Conservation (phyloP, 2,888 invertebrate genomes). For the Hyposoter dolosus region DNA sequence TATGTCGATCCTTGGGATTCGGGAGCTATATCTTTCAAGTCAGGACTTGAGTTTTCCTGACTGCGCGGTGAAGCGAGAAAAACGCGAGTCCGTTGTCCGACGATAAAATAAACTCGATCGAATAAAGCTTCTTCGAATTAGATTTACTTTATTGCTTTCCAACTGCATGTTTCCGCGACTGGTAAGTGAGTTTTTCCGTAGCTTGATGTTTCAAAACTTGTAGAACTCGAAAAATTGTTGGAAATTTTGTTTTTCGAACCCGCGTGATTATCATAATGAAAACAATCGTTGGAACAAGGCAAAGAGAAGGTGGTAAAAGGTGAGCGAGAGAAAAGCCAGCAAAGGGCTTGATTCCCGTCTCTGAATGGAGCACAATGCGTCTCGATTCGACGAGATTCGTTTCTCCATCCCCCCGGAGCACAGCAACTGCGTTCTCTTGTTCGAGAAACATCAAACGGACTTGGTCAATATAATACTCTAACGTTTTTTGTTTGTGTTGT, state of each 20-base stretch:
- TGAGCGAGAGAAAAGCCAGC: background rate
- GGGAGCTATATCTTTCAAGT: constrained; percentile 25
- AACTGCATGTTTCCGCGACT: background rate
- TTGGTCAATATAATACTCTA: constrained; percentile 30
- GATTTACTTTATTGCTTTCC: background rate
- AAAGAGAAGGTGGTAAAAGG: background rate
- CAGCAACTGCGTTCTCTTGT: constrained; percentile 34
- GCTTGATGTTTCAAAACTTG: background rate
- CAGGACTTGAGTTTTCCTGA: constrained; percentile 16
- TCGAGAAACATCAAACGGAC: constrained; percentile 37
- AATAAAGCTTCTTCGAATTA: background rate
- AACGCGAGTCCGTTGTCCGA: background rate
- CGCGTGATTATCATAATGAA: background rate
- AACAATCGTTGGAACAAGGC: background rate
- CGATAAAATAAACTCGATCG: constrained; percentile 10
- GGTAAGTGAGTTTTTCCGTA: background rate
- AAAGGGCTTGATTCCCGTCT: constrained; percentile 20
- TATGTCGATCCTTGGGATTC: constrained; percentile 11
- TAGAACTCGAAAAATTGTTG: background rate
- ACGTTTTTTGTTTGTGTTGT: constrained; percentile 2
- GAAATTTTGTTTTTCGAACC: background rate
- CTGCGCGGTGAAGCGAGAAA: background rate
- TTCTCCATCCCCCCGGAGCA: constrained; percentile 25
- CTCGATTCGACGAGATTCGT: constrained; percentile 61
- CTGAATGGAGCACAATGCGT: constrained; percentile 60